Evolutionary conservation across 2,113 vertebrate species (phyloP).

Genomic region (Ophthalmolycus amberensis): DNA sequence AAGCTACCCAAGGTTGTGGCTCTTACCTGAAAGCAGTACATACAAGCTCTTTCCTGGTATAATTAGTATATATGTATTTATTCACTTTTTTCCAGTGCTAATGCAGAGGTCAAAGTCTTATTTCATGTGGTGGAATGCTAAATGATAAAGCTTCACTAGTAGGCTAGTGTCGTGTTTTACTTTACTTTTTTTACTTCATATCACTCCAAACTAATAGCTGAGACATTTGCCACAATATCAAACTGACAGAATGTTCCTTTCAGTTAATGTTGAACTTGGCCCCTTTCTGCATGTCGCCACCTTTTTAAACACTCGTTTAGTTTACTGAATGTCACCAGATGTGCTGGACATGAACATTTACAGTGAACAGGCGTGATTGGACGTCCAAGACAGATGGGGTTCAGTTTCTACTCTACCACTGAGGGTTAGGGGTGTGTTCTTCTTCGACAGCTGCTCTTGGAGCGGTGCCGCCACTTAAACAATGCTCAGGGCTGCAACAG

Average conservation of each 20-base stretch:
- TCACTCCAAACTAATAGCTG: neutral
- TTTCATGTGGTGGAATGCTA: too few species aligned
- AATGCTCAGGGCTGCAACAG: slow-evolving; percentile 35
- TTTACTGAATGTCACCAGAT: slow-evolving; percentile 2
- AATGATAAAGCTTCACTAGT: too few species aligned
- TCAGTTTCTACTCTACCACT: slow-evolving; percentile 39
- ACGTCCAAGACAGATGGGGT: slow-evolving; percentile 44
- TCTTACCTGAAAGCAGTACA: too few species aligned
- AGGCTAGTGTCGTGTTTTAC: too few species aligned
- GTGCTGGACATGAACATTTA: neutral
- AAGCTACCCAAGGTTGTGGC: too few species aligned
- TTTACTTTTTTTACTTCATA: too few species aligned
- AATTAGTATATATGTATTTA: neutral
- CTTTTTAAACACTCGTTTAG: neutral
- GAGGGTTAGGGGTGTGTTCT: slow-evolving; percentile 50
- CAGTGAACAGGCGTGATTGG: slow-evolving; percentile 16
- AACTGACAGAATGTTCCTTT: neutral
- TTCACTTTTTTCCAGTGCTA: neutral
- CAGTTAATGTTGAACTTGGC: slow-evolving; percentile 11
- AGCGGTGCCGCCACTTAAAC: slow-evolving; percentile 41
- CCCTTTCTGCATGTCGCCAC: neutral
- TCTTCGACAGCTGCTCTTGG: slow-evolving; percentile 57
- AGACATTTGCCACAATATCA: neutral
- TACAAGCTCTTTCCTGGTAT: too few species aligned
- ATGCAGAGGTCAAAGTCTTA: neutral